Percentiles rank a stretch among this genome's conserved stretches.
These are phyloP conservation scores for Hydriomena furcata DNA, from an alignment of 2,888 invertebrate species.

Conservation along the genomic window DNA sequence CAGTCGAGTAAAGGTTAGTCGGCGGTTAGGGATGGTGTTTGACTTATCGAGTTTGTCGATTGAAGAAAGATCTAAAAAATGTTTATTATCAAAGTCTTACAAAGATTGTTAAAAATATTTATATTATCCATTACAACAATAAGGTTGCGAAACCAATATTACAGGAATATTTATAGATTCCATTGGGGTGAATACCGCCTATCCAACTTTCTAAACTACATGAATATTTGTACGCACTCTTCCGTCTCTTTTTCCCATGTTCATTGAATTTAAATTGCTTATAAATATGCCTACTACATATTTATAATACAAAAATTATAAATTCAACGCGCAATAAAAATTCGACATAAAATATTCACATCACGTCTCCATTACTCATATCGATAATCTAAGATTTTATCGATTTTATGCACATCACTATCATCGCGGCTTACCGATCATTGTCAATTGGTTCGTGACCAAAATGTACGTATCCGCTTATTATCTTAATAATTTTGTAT, in stretches of 20 bases:
- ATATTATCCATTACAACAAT: too few species aligned
- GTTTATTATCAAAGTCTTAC: too few species aligned
- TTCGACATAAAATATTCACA: constrained; percentile 22
- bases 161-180: too few species aligned
- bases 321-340: constrained; percentile 18
- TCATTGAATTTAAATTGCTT: too few species aligned
- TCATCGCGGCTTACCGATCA: constrained; percentile 72
- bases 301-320: constrained; percentile 11
- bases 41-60: constrained; percentile 39
- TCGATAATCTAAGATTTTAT: constrained; percentile 38
- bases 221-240: too few species aligned
- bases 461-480: constrained; percentile 82
- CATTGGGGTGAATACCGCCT: too few species aligned
- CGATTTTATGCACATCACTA: constrained; percentile 49
- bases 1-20: constrained; percentile 79
- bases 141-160: too few species aligned
- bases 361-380: constrained; percentile 27
- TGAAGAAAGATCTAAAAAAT: too few species aligned
- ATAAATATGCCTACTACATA: neutral
- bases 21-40: constrained; percentile 48
- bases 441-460: constrained; percentile 83
- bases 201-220: too few species aligned
- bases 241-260: too few species aligned
- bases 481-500: constrained; percentile 81
- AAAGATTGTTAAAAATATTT: too few species aligned